Evolutionary conservation across 2,113 vertebrate genomes (phyloP), one percentile per base, ranked within the genome.

Genomic region (Reinhardtius hippoglossoides): DNA sequence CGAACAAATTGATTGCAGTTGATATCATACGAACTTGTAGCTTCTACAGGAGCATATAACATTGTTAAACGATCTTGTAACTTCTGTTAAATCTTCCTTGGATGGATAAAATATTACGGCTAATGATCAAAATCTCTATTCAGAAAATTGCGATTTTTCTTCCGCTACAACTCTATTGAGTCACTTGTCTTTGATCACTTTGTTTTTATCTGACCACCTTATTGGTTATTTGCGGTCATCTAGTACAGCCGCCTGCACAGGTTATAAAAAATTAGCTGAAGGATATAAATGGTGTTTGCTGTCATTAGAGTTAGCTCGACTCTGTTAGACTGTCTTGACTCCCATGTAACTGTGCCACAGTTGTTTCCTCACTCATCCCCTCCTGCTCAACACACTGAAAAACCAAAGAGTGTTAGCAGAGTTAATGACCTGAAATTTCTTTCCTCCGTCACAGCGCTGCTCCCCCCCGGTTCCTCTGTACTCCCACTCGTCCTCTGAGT

Each of bases 401-500:
- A 54, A n/a, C 20, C 50, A 54, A 9, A 54, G 26, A 24, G 6
- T 20, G 1, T 59, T 37, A 35, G 20, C 42, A 10, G 26, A 24
- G n/a, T 10, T 13, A 72, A 44, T 5, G 13, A 61, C 31, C 67
- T 42, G 60, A 68, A 0, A 58, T 66, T 50, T 8, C 31, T n/a
- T 23, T 59, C 24, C 46, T 62, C 50, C 54, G 31, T 78, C 56
- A 50, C 68, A 55, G 26, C 6, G 0, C 42, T 46, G 42, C 52
- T 46, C 37, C 60, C 37, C 60, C 61, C 13, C 46, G 3, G 24
- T 35, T 75, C 46, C 24, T 46, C 69, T 52, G 5, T 3, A 15
- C 67, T 71, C 46, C 56, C 62, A 57, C 77, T 74, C 80, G 20
- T 46, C 66, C 26, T 50, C 58, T 20, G 44, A 72, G 62, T 64